phyloP scores from a whole-genome alignment of 2,888 invertebrate genomes.

The Eristalis intricaria region DNA sequence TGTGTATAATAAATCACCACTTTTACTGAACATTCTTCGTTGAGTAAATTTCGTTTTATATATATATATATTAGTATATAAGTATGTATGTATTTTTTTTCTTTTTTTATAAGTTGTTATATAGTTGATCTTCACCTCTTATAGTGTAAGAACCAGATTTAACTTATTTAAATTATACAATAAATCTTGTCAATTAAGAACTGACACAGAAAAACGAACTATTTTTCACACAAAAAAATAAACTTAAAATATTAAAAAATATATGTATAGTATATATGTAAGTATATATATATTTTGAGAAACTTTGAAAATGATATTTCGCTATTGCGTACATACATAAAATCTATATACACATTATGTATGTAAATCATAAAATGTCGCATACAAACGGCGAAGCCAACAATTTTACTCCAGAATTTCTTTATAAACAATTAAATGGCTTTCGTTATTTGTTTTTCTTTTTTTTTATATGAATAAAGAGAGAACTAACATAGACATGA shows the following conservation, averaged over 20 bases:
- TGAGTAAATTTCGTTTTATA: slow-evolving; percentile 42
- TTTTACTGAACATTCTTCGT: slow-evolving; percentile 35
- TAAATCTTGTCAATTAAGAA: slow-evolving; percentile 21
- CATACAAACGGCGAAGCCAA: background rate
- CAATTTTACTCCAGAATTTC: background rate
- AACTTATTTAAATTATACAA: slow-evolving; percentile 4
- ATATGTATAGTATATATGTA: background rate
- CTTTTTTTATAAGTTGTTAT: background rate
- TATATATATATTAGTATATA: slow-evolving; percentile 13
- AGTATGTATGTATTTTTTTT: slow-evolving; percentile 27
- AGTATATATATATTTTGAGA: background rate
- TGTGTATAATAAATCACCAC: slow-evolving; percentile 51
- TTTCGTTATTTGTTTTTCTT: background rate
- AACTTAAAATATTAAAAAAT: background rate
- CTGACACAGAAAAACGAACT: slow-evolving; percentile 27
- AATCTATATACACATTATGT: background rate
- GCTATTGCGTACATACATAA: background rate
- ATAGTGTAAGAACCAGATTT: slow-evolving; percentile 22
- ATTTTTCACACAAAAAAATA: slow-evolving; percentile 3
- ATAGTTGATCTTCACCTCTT: slow-evolving; percentile 32
- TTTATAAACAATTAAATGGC: background rate
- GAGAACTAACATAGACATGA: background rate
- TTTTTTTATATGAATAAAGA: background rate
- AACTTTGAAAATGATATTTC: background rate
- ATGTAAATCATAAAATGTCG: background rate